Conservation (phyloP, 2,888 invertebrate species). For the Torymus auratus region DNA sequence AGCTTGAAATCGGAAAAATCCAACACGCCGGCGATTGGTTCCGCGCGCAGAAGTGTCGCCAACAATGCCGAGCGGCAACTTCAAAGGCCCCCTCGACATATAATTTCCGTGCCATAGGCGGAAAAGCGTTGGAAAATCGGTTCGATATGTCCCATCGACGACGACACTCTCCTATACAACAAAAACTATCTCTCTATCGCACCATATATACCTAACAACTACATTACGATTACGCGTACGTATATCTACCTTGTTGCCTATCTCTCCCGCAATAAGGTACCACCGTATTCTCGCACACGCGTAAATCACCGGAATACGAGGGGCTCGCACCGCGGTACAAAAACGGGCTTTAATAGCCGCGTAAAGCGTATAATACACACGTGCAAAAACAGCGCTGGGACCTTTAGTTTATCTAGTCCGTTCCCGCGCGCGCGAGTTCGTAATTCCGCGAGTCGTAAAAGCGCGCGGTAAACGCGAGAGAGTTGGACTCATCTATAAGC, state of each 20-base stretch:
- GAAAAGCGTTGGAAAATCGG: constrained; percentile 46
- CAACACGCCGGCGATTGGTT: constrained; percentile 40
- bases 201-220: too few relatives aligned
- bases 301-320: constrained; percentile 30
- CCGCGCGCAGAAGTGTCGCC: constrained; percentile 22
- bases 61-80: constrained; percentile 22
- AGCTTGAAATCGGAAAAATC: not conserved
- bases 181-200: not conserved
- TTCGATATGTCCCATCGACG: constrained; percentile 30
- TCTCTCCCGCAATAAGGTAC: too few relatives aligned
- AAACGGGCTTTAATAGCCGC: not conserved
- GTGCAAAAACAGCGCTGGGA: not conserved
- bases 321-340: not conserved
- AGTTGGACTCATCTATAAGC: constrained; percentile 26
- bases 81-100: constrained; percentile 29
- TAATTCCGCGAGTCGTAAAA: constrained; percentile 29
- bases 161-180: not conserved
- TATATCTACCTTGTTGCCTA: too few relatives aligned
- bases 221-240: too few relatives aligned
- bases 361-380: constrained; percentile 5
- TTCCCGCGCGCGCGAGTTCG: not conserved
- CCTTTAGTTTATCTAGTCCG: constrained; percentile 21
- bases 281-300: not conserved
- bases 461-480: constrained; percentile 34
- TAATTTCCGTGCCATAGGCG: constrained; percentile 21